Evolutionary conservation across 2,113 vertebrate species (phyloP).

Genomic region (Alexandromys fortis): DNA sequence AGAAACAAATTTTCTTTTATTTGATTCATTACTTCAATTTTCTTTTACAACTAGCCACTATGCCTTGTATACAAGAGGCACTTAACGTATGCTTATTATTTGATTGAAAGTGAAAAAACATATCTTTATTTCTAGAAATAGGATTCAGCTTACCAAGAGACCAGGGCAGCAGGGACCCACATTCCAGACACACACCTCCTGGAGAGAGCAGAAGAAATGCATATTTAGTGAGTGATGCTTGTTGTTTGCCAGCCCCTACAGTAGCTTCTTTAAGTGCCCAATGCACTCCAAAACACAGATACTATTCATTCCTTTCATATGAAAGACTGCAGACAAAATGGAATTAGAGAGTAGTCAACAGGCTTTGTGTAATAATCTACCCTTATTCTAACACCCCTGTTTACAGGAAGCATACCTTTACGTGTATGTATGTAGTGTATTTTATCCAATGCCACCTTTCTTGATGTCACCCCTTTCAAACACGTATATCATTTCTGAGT

Average conservation of each 20-base stretch:
- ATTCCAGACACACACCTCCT: not conserved
- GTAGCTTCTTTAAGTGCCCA: not conserved
- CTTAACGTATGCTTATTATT: conserved; percentile 19
- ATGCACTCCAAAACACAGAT: not conserved
- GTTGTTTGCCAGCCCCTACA: not conserved
- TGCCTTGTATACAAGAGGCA: not conserved
- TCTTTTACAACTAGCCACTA: not conserved
- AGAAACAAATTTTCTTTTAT: conserved; percentile 10
- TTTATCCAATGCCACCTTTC: not conserved
- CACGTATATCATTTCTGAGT: not conserved
- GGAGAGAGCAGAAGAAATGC: not conserved
- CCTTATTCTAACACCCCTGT: not conserved
- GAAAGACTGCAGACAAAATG: not conserved
- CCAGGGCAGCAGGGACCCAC: not conserved
- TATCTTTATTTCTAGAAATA: conserved; percentile 27
- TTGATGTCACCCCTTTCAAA: not conserved
- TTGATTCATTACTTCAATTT: conserved; percentile 27
- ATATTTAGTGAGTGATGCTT: not conserved
- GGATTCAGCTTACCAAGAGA: not conserved
- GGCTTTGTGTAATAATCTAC: not conserved
- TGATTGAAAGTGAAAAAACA: conserved; percentile 1
- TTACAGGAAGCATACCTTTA: not conserved
- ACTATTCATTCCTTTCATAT: not conserved
- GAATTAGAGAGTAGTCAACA: not conserved
- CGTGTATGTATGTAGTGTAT: not conserved